These are phyloP conservation scores for Pammene fasciana DNA, from an alignment of 2,888 invertebrate species.

Conservation along the genomic window DNA sequence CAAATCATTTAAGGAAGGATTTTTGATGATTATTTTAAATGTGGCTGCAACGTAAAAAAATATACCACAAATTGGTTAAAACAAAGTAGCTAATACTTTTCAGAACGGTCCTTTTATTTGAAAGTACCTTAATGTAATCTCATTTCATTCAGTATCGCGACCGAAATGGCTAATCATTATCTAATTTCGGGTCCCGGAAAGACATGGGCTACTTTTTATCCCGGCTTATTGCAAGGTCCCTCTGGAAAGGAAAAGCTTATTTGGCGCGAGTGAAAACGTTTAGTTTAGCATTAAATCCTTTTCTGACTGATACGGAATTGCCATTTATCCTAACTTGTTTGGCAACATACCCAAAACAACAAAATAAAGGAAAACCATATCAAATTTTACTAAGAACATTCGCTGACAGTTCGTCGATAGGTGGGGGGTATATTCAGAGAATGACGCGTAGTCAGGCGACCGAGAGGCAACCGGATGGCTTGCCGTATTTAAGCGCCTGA, in stretches of 20 bases:
- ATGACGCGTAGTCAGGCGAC: no score
- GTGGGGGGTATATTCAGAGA: no score
- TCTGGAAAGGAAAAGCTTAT: conserved; percentile 4
- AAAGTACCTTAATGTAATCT: neutral
- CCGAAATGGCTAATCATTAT: conserved; percentile 18
- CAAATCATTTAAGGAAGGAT: no score
- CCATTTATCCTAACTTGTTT: neutral
- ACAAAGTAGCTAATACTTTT: neutral
- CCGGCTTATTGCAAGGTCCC: conserved; percentile 3
- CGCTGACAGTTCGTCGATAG: no score
- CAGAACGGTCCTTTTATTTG: neutral
- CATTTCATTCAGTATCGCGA: conserved; percentile 4
- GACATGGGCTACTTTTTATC: conserved; percentile 11
- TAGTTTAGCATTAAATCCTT: conserved; percentile 7
- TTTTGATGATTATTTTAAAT: no score
- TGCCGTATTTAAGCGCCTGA: no score
- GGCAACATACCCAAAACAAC: neutral
- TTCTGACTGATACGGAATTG: neutral
- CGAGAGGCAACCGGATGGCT: no score
- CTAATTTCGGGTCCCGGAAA: conserved; percentile 5
- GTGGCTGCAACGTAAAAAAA: no score
- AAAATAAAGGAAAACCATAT: no score
- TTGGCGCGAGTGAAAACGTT: neutral
- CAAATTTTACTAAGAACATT: no score
- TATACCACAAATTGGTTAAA: neutral